Evolutionary conservation across 2,113 vertebrate species (phyloP), one percentile per base, ranked within the genome.

Genomic region (Eleginops maclovinus): DNA sequence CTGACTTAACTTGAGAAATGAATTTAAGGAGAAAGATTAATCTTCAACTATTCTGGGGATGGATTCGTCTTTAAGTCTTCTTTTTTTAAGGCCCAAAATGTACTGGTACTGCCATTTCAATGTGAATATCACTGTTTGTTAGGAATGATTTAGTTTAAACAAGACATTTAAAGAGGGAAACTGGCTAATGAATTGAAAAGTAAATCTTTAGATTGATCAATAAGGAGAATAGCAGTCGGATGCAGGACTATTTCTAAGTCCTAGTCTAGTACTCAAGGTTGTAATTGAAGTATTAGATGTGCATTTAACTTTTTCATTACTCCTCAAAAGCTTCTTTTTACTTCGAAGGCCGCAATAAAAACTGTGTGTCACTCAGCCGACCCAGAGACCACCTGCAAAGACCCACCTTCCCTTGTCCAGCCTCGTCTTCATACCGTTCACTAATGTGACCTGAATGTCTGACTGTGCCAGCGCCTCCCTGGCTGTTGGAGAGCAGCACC

Each of bases 371-470:
- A 50, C 46, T 41, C 26, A 28, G 36, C 47, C 22, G 5, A 58
- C 47, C 72, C 77, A 60, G 22, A 1, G 78, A 75, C 78, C 86
- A 90, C 88, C 92, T 89, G 88, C 82, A 77, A 19, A 54, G 68
- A 41, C 83, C 90, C 88, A 89, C 91, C 87, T 86, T 80, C n/a
- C 75, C 77, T 24, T 36, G 85, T 77, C 72, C 19, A 3, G 72
- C 74, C 73, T 82, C 69, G 58, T 91, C 90, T 72, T 44, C 47
- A 43, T 58, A 51, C 64, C 79, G 58, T 65, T 21, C 54, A 12
- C 89, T 93, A 92, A 93, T 91, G 88, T 80, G 88, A 92, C 87
- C 86, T 92, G 90, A 93, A 90, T 79, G 86, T 81, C 81, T 63
- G 85, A 75, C 87, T 77, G 86, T 72, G 86, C 81, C 87, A 51